phyloP scores from a whole-genome alignment of 2,113 vertebrate species.

The Carassius auratus region DNA sequence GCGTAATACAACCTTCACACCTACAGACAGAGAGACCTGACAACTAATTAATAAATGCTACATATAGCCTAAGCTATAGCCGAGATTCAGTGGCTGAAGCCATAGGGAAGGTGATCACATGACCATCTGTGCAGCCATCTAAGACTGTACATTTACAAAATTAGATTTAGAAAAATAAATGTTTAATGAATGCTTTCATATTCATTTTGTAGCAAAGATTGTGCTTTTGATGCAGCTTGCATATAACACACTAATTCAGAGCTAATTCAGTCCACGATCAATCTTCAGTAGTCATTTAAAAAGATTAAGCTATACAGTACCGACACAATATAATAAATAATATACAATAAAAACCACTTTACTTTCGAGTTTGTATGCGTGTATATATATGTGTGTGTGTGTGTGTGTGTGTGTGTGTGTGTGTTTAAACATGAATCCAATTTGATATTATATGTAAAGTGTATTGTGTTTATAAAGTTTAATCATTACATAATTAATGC shows the following conservation, averaged over 20 bases:
- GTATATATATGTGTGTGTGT: no score
- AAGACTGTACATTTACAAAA: background rate
- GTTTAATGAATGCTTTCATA: background rate
- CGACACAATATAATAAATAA: no score
- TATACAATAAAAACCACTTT: no score
- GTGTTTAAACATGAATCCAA: no score
- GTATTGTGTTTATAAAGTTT: background rate
- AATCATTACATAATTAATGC: background rate
- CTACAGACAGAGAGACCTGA: conserved; percentile 27
- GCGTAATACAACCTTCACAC: conserved; percentile 53
- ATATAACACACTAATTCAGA: background rate
- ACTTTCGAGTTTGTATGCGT: no score
- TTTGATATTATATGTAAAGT: no score
- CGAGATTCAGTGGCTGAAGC: no score
- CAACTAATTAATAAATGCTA: background rate
- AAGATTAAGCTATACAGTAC: no score
- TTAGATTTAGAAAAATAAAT: background rate
- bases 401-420: no score
- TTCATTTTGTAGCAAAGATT: background rate
- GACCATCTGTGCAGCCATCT: background rate
- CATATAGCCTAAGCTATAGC: background rate
- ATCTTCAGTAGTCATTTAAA: no score
- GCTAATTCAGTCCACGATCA: no score
- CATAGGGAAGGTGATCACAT: background rate
- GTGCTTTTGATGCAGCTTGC: background rate